Evolutionary conservation across 2,888 invertebrate genomes (phyloP), one percentile per base, ranked within the genome.

Genomic region (Neoascia interrupta): DNA sequence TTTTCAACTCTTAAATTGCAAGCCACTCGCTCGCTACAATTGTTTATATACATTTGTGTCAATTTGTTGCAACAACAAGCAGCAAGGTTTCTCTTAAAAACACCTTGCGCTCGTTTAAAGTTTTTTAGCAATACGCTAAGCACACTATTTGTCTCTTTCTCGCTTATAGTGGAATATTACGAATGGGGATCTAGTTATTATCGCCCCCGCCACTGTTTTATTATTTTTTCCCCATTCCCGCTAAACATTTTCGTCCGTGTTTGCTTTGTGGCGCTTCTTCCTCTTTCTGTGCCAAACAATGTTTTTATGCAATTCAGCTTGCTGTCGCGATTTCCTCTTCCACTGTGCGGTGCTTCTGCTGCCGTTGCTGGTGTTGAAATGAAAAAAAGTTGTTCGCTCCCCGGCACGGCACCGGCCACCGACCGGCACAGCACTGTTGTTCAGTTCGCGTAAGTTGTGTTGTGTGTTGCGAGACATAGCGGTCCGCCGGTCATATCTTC

Each of bases 381-480:
- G n/a, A n/a, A n/a, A n/a, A n/a, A n/a, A n/a, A n/a, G n/a, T n/a
- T n/a, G n/a, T n/a, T n/a, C n/a, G n/a, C n/a, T n/a, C n/a, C n/a
- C n/a, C n/a, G n/a, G n/a, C n/a, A n/a, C n/a, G n/a, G n/a, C n/a
- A n/a, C n/a, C n/a, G n/a, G n/a, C n/a, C n/a, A n/a, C n/a, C n/a
- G n/a, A n/a, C n/a, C n/a, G n/a, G n/a, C n/a, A n/a, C n/a, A n/a
- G n/a, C n/a, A n/a, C n/a, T 54, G 13, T 11, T 18, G 16, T 31
- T 23, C 13, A 15, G 34, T 53, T 43, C 39, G 34, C 15, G n/a
- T 13, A 18, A 10, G 21, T 8, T 49, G 16, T 13, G 23, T 16
- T 37, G 31, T 63, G 56, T 75, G 64, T 72, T 72, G 64, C 58
- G 53, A 54, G 37, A 47, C 66, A 75, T 56, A 56, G 49, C 56